These are phyloP conservation scores for Pogonocherus hispidulus DNA, from an alignment of 2,888 invertebrate genomes.

Conservation along the genomic window DNA sequence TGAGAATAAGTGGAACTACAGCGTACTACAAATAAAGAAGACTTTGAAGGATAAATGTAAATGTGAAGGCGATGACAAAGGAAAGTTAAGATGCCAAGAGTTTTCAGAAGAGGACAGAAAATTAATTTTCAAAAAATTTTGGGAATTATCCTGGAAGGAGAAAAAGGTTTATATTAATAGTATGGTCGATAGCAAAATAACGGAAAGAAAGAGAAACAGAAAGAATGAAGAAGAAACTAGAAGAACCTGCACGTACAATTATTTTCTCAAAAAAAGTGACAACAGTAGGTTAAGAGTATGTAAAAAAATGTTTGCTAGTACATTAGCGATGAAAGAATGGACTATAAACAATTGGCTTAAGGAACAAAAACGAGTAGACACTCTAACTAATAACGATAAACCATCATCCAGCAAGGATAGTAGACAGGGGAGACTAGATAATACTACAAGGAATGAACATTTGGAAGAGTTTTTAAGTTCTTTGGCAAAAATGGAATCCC, in stretches of 20 bases:
- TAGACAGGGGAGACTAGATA: slow-evolving; percentile 5
- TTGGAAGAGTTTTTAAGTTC: slow-evolving; percentile 4
- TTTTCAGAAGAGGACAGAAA: slow-evolving; percentile 9
- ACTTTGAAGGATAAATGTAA: slow-evolving; percentile 12
- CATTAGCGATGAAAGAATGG: slow-evolving; percentile 7
- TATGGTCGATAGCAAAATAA: not conserved
- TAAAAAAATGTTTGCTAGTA: slow-evolving; percentile 3
- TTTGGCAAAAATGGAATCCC: slow-evolving; percentile 12
- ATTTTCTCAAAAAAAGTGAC: slow-evolving; percentile 1
- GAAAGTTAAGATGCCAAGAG: slow-evolving; percentile 11
- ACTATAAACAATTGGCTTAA: slow-evolving; percentile 5
- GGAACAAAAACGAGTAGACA: slow-evolving; percentile 6
- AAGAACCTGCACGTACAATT: not conserved
- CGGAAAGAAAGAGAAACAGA: not conserved
- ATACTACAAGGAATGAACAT: slow-evolving; percentile 2
- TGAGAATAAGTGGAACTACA: slow-evolving; percentile 10
- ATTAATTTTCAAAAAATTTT: slow-evolving; percentile 4
- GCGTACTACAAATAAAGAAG: slow-evolving; percentile 11
- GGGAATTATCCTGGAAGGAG: slow-evolving; percentile 3
- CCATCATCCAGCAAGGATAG: slow-evolving; percentile 7
- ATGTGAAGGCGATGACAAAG: slow-evolving; percentile 3
- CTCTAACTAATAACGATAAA: slow-evolving; percentile 13
- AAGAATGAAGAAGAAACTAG: not conserved
- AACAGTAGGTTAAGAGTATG: not conserved
- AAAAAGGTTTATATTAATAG: not conserved